Conservation (phyloP, 2,888 invertebrate species). For the Hecatera dysodea region DNA sequence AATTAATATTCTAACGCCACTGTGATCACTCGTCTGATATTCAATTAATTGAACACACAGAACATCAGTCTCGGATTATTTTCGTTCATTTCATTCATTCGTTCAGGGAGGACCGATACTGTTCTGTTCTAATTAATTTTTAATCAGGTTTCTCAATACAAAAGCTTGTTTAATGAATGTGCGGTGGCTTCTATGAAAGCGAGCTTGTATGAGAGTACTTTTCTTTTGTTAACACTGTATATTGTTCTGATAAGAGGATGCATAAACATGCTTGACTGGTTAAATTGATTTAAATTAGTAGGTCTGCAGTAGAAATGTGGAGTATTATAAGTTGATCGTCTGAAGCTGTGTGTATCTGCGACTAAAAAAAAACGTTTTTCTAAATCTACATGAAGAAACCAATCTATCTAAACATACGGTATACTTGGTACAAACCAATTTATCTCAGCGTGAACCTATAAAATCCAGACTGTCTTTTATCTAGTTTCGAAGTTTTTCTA, state of each 20-base stretch:
- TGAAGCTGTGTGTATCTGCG: background rate
- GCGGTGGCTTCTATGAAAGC: conserved; percentile 15
- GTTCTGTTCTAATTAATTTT: conserved; percentile 63
- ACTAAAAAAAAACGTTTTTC: background rate
- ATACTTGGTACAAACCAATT: conserved; percentile 39
- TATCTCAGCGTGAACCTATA: conserved; percentile 45
- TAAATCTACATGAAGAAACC: conserved; percentile 17
- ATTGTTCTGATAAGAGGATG: conserved; percentile 12
- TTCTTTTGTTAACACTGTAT: conserved; percentile 26
- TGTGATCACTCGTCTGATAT: conserved; percentile 60
- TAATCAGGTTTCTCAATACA: conserved; percentile 53
- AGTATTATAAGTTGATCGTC: background rate
- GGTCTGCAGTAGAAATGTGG: background rate
- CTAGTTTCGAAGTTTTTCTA: conserved; percentile 53
- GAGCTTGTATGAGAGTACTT: conserved; percentile 1
- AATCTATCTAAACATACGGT: background rate
- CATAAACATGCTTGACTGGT: conserved; percentile 12
- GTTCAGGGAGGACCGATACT: conserved; percentile 52
- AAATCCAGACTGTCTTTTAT: conserved; percentile 57
- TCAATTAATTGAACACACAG: conserved; percentile 70
- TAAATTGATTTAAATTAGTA: conserved; percentile 11
- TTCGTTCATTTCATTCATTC: conserved; percentile 57
- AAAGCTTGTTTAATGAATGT: conserved; percentile 51
- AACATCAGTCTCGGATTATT: conserved; percentile 66
- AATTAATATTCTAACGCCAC: conserved; percentile 72